Evolutionary conservation across 2,113 vertebrate species (phyloP), one percentile per base, ranked within the genome.

Genomic region (Megaceryle maxima): DNA sequence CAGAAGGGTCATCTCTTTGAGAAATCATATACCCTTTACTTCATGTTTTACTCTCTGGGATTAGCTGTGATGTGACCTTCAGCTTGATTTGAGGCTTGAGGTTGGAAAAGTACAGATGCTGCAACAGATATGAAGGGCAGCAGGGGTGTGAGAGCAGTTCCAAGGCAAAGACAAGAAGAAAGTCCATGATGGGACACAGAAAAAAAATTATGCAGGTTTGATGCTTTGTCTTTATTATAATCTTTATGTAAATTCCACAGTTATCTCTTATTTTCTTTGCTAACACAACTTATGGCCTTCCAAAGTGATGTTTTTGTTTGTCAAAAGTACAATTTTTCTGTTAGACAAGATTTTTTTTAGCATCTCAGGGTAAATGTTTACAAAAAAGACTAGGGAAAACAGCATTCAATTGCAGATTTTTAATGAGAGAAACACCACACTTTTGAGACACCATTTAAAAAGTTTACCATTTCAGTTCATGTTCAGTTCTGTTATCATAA

Each of bases 111-210:
- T 95, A 87, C 89, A 97, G 87, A 94, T 89, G 70, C 84, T 97
- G 89, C 90, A 95, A 93, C 96, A 97, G 81, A 96, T 94, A 72
- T 92, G 69, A 94, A 96, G 73, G 97, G 97, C 97, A 98, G 97
- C 96, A 96, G 94, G 59, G 86, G n/a, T 41, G 75, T 95, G 97
- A 97, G 96, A 93, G 79, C 15, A 41, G 97, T 95, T 97, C 93
- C 97, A 97, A 96, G 63, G 91, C 87, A 96, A 97, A 98, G 96
- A 96, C 96, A 96, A 60, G 60, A 92, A 96, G 66, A 91, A 94
- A 90, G 91, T 88, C 90, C 95, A 95, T 3, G 15, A 86, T 82
- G 94, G 94, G 94, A 95, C 39, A 41, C 13, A 41, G 39, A 41
- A 41, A 41, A 41, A 51, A 67, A 78, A 3, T 17, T 59, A 84